Conservation (phyloP, 2,888 invertebrate species). For the Deroplatys truncata region DNA sequence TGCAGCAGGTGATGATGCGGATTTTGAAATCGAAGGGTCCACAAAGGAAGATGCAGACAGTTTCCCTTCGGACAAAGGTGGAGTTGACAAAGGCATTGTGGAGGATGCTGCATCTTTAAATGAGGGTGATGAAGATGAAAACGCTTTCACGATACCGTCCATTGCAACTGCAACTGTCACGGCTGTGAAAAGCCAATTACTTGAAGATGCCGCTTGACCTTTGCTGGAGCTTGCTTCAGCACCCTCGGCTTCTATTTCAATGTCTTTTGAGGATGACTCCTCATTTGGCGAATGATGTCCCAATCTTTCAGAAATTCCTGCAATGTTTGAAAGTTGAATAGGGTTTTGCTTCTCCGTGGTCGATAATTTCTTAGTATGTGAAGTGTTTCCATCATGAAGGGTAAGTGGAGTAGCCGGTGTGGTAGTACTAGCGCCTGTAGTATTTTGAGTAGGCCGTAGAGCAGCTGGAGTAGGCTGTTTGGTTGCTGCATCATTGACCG, state of each 20-base stretch:
- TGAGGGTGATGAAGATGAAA: not conserved
- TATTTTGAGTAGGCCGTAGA: too few species aligned
- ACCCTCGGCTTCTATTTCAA: not conserved
- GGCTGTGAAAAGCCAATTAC: not conserved
- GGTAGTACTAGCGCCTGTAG: too few species aligned
- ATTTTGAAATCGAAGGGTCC: not conserved
- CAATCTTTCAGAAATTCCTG: not conserved
- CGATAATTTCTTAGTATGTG: too few species aligned
- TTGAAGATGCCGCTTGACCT: not conserved
- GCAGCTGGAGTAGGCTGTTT: too few species aligned
- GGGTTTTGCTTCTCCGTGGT: not conserved
- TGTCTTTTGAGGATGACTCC: not conserved
- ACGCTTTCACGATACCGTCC: not conserved
- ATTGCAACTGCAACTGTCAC: not conserved
- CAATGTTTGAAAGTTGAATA: not conserved
- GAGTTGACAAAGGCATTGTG: not conserved
- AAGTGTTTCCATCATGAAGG: too few species aligned
- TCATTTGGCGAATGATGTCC: not conserved
- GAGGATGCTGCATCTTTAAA: not conserved
- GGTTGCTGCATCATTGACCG: not conserved
- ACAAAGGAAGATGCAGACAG: not conserved
- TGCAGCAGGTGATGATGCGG: too few species aligned
- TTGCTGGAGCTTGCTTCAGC: not conserved
- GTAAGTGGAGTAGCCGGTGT: too few species aligned
- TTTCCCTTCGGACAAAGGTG: not conserved